Base-by-base conservation (phyloP, 2,888 invertebrate genomes). In the Ramazzottius varieornatus region DNA sequence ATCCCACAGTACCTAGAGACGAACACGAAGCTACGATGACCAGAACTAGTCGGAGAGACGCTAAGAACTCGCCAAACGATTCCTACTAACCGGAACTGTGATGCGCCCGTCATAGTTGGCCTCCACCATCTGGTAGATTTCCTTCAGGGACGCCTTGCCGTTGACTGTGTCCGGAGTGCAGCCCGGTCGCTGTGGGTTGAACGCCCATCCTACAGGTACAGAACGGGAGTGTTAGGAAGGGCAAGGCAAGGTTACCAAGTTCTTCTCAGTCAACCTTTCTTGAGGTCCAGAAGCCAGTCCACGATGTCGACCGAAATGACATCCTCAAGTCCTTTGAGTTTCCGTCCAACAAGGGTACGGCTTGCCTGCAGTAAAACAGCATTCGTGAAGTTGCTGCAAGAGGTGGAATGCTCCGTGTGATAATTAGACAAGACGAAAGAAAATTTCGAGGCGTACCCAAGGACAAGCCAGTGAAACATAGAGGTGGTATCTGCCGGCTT, bases 391-490 rank as follows among this genome's bases (percentile, higher is more conserved):
- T 40, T 40, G 40, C 20, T 13, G 40, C 20, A 8, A 40, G 40
- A 40, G 20, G 20, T 13, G 40, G 8, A 8, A 40, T 20, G 20
- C 40, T 13, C 8, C 8, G 20, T 13, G 20, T 40, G 13, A 40
- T 40, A 40, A 8, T 40, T 8, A 20, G 20, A 20, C 40, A 40
- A 20, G 8, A 8, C 13, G 8, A 20, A 40, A 13, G 20, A 40
- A 8, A 20, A 40, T 40, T 40, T 40, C 13, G 13, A 40, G 20
- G 13, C 46, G 4, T 16, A 73, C 72, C 13, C 13, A 75, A 1
- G 75, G 75, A 67, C 75, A 75, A 20, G 74, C 74, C 34, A 71
- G 68, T 1, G 71, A 71, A 1, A 73, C 75, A 66, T 75, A 75
- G 34, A 75, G 68, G 66, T 75, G 75, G 66, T 75, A 75, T 8